phyloP scores from a whole-genome alignment of 1,140 invertebrate genomes.

The Drosophila navojoa region DNA sequence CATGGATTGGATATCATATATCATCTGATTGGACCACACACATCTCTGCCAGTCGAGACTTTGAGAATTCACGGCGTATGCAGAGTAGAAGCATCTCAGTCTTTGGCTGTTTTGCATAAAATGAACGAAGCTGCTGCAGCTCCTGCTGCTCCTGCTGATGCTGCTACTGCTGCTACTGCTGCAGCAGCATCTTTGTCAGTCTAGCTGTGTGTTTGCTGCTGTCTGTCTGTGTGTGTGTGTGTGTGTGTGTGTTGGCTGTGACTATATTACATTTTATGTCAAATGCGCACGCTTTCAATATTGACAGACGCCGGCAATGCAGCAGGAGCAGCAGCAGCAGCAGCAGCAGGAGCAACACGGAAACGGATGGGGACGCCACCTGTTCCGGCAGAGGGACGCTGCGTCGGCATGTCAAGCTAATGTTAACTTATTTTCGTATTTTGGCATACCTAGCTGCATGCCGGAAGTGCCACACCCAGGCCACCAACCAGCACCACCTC shows the following conservation, averaged over 20 bases:
- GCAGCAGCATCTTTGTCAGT: constrained; percentile 22
- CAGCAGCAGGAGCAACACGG: constrained; percentile 7
- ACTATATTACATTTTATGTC: constrained; percentile 81
- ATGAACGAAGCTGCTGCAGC: constrained; percentile 19
- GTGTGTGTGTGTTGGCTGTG: constrained; percentile 36
- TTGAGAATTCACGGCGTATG: background rate
- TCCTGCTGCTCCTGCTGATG: background rate
- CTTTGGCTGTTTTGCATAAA: constrained; percentile 44
- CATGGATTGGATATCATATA: background rate
- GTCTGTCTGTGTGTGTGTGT: constrained; percentile 2
- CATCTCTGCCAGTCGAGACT: background rate
- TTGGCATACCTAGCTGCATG: constrained; percentile 44
- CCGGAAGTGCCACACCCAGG: constrained; percentile 32
- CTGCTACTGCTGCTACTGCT: constrained; percentile 11
- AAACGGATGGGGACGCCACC: constrained; percentile 58
- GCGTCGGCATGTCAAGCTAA: constrained; percentile 63
- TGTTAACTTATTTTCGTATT: constrained; percentile 74
- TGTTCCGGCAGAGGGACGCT: constrained; percentile 34
- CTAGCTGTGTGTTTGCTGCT: background rate
- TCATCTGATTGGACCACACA: background rate
- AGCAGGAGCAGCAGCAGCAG: constrained; percentile 22
- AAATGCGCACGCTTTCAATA: constrained; percentile 78
- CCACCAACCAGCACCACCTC: background rate
- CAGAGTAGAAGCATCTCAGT: constrained; percentile 11
- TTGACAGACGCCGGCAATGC: constrained; percentile 58